A percentile compares a stretch with the other conserved stretches of the same genome.
Conservation (phyloP, 2,797 vertebrate species). For the Lycodopsis pacificus region DNA sequence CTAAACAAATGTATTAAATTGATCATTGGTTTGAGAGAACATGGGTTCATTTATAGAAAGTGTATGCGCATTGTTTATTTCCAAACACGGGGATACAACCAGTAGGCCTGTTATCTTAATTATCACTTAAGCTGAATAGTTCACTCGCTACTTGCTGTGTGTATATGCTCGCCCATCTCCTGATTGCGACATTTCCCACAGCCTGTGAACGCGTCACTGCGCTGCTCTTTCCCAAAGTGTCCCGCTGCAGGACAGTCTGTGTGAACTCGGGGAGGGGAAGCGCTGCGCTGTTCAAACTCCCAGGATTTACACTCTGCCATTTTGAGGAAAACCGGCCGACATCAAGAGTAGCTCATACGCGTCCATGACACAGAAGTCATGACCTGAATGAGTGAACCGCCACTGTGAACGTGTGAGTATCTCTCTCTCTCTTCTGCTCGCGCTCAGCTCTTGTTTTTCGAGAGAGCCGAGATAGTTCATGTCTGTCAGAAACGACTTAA, state of each 20-base stretch:
- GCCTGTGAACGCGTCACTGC: constrained; percentile 57
- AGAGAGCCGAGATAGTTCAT: constrained; percentile 10
- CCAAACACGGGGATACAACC: too few relatives aligned
- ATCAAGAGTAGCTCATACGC: constrained; percentile 41
- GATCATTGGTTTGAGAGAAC: background rate
- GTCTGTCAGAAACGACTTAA: background rate
- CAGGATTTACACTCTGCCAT: constrained; percentile 85
- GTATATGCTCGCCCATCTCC: background rate
- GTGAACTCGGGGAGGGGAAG: constrained; percentile 66
- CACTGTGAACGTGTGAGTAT: constrained; percentile 60
- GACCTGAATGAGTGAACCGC: constrained; percentile 48
- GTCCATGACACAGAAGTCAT: constrained; percentile 59
- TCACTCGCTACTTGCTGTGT: background rate
- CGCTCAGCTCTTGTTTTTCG: background rate
- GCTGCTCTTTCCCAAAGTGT: constrained; percentile 58
- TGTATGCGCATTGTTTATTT: background rate
- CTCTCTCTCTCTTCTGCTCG: background rate
- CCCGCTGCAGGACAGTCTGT: constrained; percentile 73
- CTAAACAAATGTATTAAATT: background rate
- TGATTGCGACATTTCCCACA: constrained; percentile 32
- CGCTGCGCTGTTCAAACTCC: constrained; percentile 62
- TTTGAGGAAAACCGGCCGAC: constrained; percentile 78
- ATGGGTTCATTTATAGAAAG: background rate
- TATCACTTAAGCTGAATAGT: background rate
- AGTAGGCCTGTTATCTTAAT: background rate